Evolutionary conservation across 2,113 vertebrate species (phyloP), one percentile per base, ranked within the genome.

Genomic region (Burhinus oedicnemus): DNA sequence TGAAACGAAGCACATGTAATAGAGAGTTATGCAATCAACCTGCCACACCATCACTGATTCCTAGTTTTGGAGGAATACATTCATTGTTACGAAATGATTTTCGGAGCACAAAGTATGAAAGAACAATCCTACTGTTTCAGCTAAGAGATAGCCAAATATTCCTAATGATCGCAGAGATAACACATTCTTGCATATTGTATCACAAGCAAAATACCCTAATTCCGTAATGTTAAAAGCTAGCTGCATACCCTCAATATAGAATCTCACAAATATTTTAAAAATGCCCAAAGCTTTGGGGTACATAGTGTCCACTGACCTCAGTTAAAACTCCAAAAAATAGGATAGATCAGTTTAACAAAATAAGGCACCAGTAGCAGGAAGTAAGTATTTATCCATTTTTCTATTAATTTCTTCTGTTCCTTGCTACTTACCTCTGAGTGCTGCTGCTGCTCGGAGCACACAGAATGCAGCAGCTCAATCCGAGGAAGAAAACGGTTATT

Each of bases 341-440:
- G 15, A n/a, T 5, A 87, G 27, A 22, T 49, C 40, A 42, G 8
- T 42, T 64, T 44, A 75, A 65, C 22, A 51, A 86, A 81, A 74
- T 18, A 71, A 91, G 18, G 34, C n/a, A 87, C 42, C 69, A 45
- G 12, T 8, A 86, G 79, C 21, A 62, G 45, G 51, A 83, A 82
- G 27, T 25, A 86, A 86, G 61, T 12, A 83, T 89, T 91, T 58
- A 55, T 71, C 88, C 61, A 61, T 61, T 61, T 95, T 79, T 51
- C 54, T 68, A 15, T 81, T 38, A 0, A 30, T 58, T 75, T 75
- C 60, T 79, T 87, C 64, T 44, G 6, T 52, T 74, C 44, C 77
- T 87, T 89, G 80, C 19, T 71, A 92, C 96, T 97, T 85, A 96
- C 94, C 95, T 85, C 91, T 8, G 52, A 40, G 88, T 55, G 74